These are phyloP conservation scores for Amphiduros pacificus DNA, from an alignment of 2,888 invertebrate genomes.

Conservation along the genomic window DNA sequence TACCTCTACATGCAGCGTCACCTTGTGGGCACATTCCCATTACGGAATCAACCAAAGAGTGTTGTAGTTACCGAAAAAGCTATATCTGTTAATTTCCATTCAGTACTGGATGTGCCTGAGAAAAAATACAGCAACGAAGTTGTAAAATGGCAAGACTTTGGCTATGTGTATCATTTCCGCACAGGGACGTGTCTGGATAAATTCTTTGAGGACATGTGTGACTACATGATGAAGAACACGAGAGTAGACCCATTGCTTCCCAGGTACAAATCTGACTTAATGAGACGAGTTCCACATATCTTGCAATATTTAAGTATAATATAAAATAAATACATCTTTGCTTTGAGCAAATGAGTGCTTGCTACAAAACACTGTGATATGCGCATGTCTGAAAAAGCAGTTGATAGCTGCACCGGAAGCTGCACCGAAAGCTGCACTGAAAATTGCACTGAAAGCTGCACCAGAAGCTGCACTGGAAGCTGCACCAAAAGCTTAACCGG, in stretches of 20 bases:
- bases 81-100: conserved; percentile 17
- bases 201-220: conserved; percentile 12
- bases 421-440: too few relatives aligned
- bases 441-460: too few relatives aligned
- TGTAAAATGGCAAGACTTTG: conserved; percentile 12
- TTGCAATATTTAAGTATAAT: too few relatives aligned
- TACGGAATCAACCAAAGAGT: conserved; percentile 19
- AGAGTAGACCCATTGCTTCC: not conserved
- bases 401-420: too few relatives aligned
- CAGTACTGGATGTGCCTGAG: not conserved
- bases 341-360: too few relatives aligned
- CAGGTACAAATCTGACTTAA: too few relatives aligned
- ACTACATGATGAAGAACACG: conserved; percentile 2
- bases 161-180: conserved; percentile 17
- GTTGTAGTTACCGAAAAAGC: conserved; percentile 12
- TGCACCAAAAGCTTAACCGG: too few relatives aligned
- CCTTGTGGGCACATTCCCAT: conserved; percentile 9
- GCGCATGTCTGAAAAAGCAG: too few relatives aligned
- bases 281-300: too few relatives aligned
- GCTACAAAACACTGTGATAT: too few relatives aligned
- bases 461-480: too few relatives aligned
- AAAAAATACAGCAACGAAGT: not conserved
- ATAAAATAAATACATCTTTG: too few relatives aligned
- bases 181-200: conserved; percentile 15
- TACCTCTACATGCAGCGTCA: conserved; percentile 20